Evolutionary conservation across 1,140 invertebrate species (phyloP).

Genomic region (Drosophila jambulina): DNA sequence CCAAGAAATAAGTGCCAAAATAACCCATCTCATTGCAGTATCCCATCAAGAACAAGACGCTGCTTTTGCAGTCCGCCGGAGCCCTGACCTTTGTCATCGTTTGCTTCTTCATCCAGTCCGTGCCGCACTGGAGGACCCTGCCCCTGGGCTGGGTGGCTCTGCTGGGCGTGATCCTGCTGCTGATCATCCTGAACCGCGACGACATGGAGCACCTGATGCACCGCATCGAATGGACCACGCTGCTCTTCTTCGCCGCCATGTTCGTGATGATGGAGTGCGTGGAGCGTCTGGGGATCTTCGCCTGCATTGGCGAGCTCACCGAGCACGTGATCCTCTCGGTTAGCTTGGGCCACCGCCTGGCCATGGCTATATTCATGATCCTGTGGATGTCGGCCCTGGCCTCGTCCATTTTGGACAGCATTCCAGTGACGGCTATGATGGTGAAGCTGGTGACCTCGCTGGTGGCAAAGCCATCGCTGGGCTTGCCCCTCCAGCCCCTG

Average conservation of each 20-base stretch:
- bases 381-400: constrained; percentile 92
- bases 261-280: constrained; percentile 94
- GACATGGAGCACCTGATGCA: constrained; percentile 90
- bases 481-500: constrained; percentile 89
- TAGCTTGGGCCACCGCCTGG: constrained; percentile 87
- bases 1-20: neutral
- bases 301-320: constrained; percentile 90
- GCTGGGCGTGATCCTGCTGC: constrained; percentile 88
- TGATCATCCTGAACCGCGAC: constrained; percentile 88
- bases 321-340: constrained; percentile 88
- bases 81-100: constrained; percentile 88
- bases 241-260: constrained; percentile 92
- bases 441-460: constrained; percentile 89
- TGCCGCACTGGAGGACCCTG: constrained; percentile 87
- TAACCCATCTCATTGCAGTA: constrained; percentile 86
- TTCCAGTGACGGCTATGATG: constrained; percentile 94
- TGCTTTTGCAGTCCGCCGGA: constrained; percentile 89
- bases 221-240: constrained; percentile 92
- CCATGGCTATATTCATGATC: constrained; percentile 90
- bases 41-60: constrained; percentile 88
- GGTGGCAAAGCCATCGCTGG: constrained; percentile 87
- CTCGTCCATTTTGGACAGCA: constrained; percentile 93
- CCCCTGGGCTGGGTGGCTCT: constrained; percentile 92
- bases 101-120: constrained; percentile 90
- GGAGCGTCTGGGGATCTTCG: constrained; percentile 89